A percentile compares a stretch with the other conserved stretches of the same genome.
Conservation (phyloP, 2,888 invertebrate species). For the Eudemis profundana region DNA sequence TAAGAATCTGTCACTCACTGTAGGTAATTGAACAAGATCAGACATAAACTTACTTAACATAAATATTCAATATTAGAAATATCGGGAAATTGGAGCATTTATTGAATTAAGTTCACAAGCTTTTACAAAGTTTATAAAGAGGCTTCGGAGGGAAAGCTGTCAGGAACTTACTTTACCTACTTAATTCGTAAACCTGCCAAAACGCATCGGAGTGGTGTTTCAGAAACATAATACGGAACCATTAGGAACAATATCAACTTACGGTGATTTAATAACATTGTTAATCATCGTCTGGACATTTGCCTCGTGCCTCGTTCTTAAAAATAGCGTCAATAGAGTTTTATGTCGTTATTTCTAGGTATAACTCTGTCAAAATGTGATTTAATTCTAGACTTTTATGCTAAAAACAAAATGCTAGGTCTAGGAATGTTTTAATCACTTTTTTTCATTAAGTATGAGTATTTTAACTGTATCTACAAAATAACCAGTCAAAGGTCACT, state of each 20-base stretch:
- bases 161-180: slow-evolving; percentile 28
- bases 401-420: no score
- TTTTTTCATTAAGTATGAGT: no score
- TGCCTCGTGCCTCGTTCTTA: background rate
- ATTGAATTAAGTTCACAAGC: slow-evolving; percentile 31
- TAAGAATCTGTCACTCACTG: background rate
- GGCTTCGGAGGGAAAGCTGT: slow-evolving; percentile 24
- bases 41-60: slow-evolving; percentile 6
- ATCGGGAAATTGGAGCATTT: slow-evolving; percentile 26
- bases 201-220: slow-evolving; percentile 7
- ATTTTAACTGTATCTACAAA: no score
- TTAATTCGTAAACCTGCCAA: slow-evolving; percentile 31
- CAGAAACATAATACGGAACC: slow-evolving; percentile 21
- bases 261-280: background rate
- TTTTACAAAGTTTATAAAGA: slow-evolving; percentile 33
- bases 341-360: no score
- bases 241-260: slow-evolving; percentile 26
- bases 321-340: no score
- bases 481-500: no score
- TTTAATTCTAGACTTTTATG: no score
- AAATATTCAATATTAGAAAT: slow-evolving; percentile 13
- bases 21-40: slow-evolving; percentile 4
- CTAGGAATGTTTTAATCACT: no score
- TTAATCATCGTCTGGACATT: background rate
- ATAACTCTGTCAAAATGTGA: no score